Evolutionary conservation across 2,113 vertebrate species (phyloP).

Genomic region (Poeciliopsis prolifica): DNA sequence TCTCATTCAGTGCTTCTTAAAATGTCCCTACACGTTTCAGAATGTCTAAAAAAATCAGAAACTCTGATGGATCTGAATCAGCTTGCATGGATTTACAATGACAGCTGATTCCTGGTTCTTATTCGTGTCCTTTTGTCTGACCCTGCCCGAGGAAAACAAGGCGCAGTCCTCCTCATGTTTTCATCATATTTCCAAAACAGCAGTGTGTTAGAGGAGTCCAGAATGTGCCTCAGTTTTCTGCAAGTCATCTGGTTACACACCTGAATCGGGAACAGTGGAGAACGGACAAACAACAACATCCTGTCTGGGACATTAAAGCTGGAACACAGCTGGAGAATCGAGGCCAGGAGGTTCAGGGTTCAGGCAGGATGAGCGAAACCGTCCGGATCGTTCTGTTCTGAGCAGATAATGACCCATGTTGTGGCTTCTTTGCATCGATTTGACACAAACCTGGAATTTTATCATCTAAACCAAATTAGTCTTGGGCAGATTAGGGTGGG

Average conservation of each 20-base stretch:
- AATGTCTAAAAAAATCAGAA: not conserved
- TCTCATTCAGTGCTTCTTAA: accelerated
- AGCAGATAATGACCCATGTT: conserved; percentile 19
- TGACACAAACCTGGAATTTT: not conserved
- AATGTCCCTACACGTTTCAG: not conserved
- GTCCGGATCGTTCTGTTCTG: conserved; percentile 27
- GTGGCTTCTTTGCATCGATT: conserved; percentile 2
- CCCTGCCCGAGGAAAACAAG: conserved; percentile 2
- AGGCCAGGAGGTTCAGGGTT: conserved; percentile 5
- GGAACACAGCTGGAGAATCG: conserved; percentile 37
- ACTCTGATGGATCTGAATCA: not conserved
- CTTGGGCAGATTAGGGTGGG: not conserved
- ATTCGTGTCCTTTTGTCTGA: conserved; percentile 5
- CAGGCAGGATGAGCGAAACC: not conserved
- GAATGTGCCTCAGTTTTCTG: conserved; percentile 34
- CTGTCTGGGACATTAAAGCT: conserved; percentile 1
- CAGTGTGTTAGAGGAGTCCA: not conserved
- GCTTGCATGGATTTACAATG: not conserved
- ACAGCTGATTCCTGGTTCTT: not conserved
- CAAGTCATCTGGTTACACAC: conserved; percentile 55
- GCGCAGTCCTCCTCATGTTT: not conserved
- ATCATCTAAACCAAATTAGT: not conserved
- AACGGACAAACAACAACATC: conserved; percentile 21
- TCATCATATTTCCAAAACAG: conserved; percentile 5
- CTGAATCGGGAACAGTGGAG: conserved; percentile 10